Evolutionary conservation across 2,888 invertebrate species (phyloP), one percentile per base, ranked within the genome.

Genomic region (Drosophila picticornis): DNA sequence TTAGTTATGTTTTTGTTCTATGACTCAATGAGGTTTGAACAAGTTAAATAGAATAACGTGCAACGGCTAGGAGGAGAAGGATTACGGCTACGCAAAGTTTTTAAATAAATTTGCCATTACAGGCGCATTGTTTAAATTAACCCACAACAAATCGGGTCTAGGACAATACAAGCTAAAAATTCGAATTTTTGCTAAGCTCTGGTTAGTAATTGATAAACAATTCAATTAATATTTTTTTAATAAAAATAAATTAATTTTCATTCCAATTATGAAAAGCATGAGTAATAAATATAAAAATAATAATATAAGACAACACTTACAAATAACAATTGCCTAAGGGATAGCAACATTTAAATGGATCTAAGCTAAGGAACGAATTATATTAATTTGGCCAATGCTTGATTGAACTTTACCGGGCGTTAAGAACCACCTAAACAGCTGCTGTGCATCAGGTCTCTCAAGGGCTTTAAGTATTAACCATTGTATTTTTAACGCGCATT

Each of bases 351-450:
- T 65, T 80, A 76, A 58, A 32, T 48, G 66, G 46, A 70, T 36
- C 46, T 56, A 80, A 76, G 72, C 62, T 72, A 64, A 77, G 71
- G 72, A 84, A 84, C 72, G 38, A 76, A 67, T 51, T 61, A 76
- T 63, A 50, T 60, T 73, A 60, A 58, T 63, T 70, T 60, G 61
- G 76, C 73, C 80, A 84, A 80, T 75, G 79, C 46, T 72, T 75
- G 76, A 50, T 74, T 75, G 57, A 89, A 92, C 85, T 90, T 92
- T 92, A 92, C 92, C 92, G 83, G 92, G 89, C 77, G 93, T 91
- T 81, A 93, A 81, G 86, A 91, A 92, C 92, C 93, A 92, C 88
- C 90, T 91, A 87, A 92, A 92, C 82, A 84, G 79, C 85, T 87
- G 91, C 71, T 84, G 88, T 74, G 90, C 88, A 83, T 85, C 91